Conservation (phyloP, 1,140 invertebrate species). For the Cydia pomonella region DNA sequence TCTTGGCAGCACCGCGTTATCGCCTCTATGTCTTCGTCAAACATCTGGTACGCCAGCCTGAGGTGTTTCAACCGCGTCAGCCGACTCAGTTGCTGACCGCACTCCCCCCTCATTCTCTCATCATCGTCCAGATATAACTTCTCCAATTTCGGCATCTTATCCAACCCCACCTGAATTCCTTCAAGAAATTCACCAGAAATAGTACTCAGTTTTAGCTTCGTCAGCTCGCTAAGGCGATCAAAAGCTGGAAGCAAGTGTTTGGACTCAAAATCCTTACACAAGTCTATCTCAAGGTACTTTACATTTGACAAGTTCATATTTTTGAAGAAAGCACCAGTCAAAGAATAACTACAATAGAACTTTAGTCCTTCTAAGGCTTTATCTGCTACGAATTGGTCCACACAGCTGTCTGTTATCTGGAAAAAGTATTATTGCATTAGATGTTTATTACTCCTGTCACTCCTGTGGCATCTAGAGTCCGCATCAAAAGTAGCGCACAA, state of each 20-base stretch:
- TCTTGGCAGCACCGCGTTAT: not conserved
- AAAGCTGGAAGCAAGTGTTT: not conserved
- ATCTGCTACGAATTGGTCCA: not conserved
- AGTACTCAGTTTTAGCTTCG: not conserved
- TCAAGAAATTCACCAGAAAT: conserved; percentile 1
- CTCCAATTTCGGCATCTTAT: conserved; percentile 4
- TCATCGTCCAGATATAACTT: not conserved
- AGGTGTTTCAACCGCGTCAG: not conserved
- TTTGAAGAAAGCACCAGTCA: not conserved
- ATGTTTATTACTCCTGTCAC: too few relatives aligned
- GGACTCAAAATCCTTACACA: not conserved
- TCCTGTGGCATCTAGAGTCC: too few relatives aligned
- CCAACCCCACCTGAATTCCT: not conserved
- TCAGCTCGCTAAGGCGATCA: not conserved
- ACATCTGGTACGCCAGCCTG: not conserved
- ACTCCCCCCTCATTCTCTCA: not conserved
- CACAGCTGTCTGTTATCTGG: not conserved
- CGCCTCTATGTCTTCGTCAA: not conserved
- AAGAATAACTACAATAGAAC: not conserved
- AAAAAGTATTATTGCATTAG: not conserved
- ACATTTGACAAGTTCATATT: not conserved
- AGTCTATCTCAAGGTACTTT: not conserved
- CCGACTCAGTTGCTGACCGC: not conserved
- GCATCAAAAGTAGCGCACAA: too few relatives aligned
- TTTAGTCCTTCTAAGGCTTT: not conserved